Evolutionary conservation across 2,888 invertebrate genomes (phyloP).

Genomic region (Eurytoma adleriae): DNA sequence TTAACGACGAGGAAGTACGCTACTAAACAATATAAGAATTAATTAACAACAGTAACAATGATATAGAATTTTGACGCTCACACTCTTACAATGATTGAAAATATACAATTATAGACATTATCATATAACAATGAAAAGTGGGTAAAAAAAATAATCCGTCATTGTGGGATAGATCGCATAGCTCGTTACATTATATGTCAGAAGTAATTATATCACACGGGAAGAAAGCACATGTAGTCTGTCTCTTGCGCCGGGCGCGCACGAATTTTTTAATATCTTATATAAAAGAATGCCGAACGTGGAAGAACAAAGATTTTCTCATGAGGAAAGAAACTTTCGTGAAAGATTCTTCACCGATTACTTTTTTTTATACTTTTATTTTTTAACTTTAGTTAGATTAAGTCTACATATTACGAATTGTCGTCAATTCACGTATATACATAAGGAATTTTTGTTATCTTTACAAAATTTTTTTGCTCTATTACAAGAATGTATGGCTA

Average conservation of each 20-base stretch:
- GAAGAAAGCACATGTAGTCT: constrained; percentile 56
- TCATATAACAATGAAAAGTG: constrained; percentile 35
- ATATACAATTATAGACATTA: constrained; percentile 20
- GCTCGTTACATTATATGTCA: constrained; percentile 49
- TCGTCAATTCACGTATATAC: constrained; percentile 50
- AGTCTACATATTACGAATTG: constrained; percentile 41
- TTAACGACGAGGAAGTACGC: constrained; percentile 21
- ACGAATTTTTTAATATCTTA: constrained; percentile 28
- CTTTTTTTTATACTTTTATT: neutral
- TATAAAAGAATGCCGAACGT: constrained; percentile 55
- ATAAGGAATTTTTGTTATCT: constrained; percentile 38
- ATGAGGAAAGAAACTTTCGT: constrained; percentile 54
- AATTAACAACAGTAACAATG: constrained; percentile 43
- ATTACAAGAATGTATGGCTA: constrained; percentile 28
- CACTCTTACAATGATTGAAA: constrained; percentile 27
- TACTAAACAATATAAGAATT: constrained; percentile 38
- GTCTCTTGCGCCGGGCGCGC: constrained; percentile 42
- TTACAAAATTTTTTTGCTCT: constrained; percentile 43
- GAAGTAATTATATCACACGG: constrained; percentile 55
- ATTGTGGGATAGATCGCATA: constrained; percentile 43
- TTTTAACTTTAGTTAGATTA: constrained; percentile 34
- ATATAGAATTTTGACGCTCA: constrained; percentile 42
- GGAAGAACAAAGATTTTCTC: constrained; percentile 58
- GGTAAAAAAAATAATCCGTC: constrained; percentile 50
- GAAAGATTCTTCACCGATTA: constrained; percentile 42